A percentile compares a stretch with the other conserved stretches of the same genome.
These are phyloP conservation scores for Diabrotica undecimpunctata DNA, from an alignment of 1,140 invertebrate species.

Conservation along the genomic window DNA sequence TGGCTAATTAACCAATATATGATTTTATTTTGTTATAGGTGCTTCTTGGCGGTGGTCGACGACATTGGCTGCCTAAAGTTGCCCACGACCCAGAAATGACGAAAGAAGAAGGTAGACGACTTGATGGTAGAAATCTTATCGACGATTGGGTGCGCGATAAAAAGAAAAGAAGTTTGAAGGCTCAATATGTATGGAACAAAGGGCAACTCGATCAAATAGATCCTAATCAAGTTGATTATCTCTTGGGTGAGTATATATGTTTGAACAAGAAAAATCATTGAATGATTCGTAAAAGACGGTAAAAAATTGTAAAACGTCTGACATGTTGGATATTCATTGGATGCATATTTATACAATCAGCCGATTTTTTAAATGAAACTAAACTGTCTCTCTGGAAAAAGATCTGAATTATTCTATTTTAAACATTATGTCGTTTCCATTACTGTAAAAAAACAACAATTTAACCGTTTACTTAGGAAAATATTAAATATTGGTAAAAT, in stretches of 20 bases:
- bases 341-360: no score
- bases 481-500: no score
- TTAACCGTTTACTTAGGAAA: no score
- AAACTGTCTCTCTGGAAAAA: no score
- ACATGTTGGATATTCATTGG: no score
- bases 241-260: conserved; percentile 58
- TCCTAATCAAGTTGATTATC: conserved; percentile 61
- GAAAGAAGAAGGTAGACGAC: conserved; percentile 62
- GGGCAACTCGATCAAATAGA: conserved; percentile 61
- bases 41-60: conserved; percentile 68
- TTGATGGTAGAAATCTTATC: conserved; percentile 61
- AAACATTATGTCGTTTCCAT: no score
- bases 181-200: conserved; percentile 63
- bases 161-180: conserved; percentile 50
- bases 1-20: no score
- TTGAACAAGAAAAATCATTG: no score
- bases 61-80: conserved; percentile 65
- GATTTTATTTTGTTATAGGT: conserved; percentile 49
- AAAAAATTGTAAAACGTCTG: not conserved
- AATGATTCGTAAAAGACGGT: not conserved
- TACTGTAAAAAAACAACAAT: no score
- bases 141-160: conserved; percentile 63
- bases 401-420: no score
- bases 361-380: no score
- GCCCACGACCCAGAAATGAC: conserved; percentile 55